A percentile compares a stretch with the other conserved stretches of the same genome.
phyloP scores from a whole-genome alignment of 2,113 vertebrate genomes.

The Rhombomys opimus region DNA sequence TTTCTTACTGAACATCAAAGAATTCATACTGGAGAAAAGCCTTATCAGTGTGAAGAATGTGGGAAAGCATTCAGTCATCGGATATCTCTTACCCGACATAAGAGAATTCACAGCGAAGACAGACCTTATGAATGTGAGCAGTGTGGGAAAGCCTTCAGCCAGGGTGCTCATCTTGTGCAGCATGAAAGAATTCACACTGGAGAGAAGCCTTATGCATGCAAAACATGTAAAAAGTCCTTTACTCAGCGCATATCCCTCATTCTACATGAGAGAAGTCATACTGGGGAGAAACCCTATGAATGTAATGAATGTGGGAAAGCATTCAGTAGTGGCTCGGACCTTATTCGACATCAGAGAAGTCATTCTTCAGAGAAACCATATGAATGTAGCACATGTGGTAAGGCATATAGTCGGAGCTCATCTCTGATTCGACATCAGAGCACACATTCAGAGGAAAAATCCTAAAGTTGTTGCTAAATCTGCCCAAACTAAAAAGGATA shows the following conservation, averaged over 20 bases:
- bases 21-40: conserved; percentile 82
- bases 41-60: conserved; percentile 81
- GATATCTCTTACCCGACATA: conserved; percentile 80
- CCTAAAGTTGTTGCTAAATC: background rate
- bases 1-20: conserved; percentile 79
- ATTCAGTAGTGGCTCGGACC: conserved; percentile 71
- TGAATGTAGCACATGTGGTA: conserved; percentile 75
- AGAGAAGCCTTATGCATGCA: conserved; percentile 84
- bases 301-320: conserved; percentile 80
- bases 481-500: background rate
- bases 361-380: conserved; percentile 83
- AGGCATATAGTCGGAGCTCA: conserved; percentile 77
- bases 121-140: conserved; percentile 73
- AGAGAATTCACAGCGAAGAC: conserved; percentile 80
- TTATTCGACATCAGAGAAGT: conserved; percentile 78
- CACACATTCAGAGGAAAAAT: conserved; percentile 58
- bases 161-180: conserved; percentile 75
- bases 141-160: conserved; percentile 82
- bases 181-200: conserved; percentile 78
- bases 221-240: conserved; percentile 88
- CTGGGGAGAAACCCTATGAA: conserved; percentile 83
- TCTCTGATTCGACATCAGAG: conserved; percentile 76
- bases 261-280: conserved; percentile 88
- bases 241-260: conserved; percentile 87
- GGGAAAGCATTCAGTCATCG: conserved; percentile 82